Percentiles rank a stretch among this genome's conserved stretches.
These are phyloP conservation scores for Phrynosoma blainvillii DNA, from an alignment of 2,113 vertebrate species.

Conservation along the genomic window DNA sequence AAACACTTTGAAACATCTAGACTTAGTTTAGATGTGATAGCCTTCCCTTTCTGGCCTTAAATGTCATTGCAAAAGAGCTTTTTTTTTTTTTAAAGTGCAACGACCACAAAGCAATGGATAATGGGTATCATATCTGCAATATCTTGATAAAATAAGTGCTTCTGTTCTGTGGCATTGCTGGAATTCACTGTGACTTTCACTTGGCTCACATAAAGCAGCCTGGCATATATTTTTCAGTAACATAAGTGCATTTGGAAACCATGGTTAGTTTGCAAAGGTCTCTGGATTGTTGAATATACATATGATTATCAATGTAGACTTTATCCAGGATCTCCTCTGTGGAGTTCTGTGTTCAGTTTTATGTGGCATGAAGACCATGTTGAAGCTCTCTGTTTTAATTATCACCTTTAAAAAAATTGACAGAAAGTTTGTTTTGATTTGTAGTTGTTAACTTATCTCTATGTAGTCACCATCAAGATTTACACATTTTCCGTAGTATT, in stretches of 20 bases:
- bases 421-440: no score
- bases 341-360: background rate
- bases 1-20: constrained; percentile 66
- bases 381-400: background rate
- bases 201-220: background rate
- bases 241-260: background rate
- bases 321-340: background rate
- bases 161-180: background rate
- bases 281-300: background rate
- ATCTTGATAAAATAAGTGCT: background rate
- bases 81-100: background rate
- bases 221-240: background rate
- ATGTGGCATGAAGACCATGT: background rate
- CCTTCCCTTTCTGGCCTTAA: constrained; percentile 48
- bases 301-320: background rate
- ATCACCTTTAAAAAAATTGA: no score
- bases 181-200: background rate
- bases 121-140: background rate
- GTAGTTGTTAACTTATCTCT: no score
- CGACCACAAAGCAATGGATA: constrained; percentile 4
- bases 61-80: constrained; percentile 32
- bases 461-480: no score
- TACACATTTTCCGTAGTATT: no score
- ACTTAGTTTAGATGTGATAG: constrained; percentile 58
- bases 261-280: background rate